phyloP scores from a whole-genome alignment of 2,888 invertebrate genomes.

The Tanytarsus gracilentus region DNA sequence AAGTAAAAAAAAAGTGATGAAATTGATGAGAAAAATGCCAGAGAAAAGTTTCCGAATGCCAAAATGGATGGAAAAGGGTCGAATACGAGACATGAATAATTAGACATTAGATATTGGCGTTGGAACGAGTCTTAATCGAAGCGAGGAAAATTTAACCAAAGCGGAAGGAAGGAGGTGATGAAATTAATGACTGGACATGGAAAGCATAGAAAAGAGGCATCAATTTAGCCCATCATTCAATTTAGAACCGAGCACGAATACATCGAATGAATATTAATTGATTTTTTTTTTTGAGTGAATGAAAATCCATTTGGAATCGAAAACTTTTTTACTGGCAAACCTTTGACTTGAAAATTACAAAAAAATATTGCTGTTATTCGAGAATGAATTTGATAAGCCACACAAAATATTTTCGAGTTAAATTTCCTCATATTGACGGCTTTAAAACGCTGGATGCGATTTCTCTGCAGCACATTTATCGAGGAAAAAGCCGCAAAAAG shows the following conservation, averaged over 20 bases:
- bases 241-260: not conserved
- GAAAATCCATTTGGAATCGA: too few relatives aligned
- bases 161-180: slow-evolving; percentile 1
- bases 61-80: not conserved
- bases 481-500: too few relatives aligned
- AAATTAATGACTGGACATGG: slow-evolving; percentile 9
- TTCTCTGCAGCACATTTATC: too few relatives aligned
- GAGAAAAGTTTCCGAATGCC: not conserved
- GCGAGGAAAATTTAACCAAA: too few relatives aligned
- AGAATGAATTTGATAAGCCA: too few relatives aligned
- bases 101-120: not conserved
- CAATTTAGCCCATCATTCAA: not conserved
- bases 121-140: not conserved
- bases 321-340: too few relatives aligned
- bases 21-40: not conserved
- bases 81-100: slow-evolving; percentile 9
- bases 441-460: too few relatives aligned
- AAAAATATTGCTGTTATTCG: too few relatives aligned
- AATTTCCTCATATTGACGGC: too few relatives aligned
- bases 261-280: slow-evolving; percentile 4
- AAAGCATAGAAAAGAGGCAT: not conserved
- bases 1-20: too few relatives aligned
- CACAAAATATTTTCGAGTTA: too few relatives aligned
- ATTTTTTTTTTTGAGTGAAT: not conserved
- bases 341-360: too few relatives aligned